Base-by-base conservation (phyloP, 2,113 vertebrate genomes). In the Cercopithecus mona region DNA sequence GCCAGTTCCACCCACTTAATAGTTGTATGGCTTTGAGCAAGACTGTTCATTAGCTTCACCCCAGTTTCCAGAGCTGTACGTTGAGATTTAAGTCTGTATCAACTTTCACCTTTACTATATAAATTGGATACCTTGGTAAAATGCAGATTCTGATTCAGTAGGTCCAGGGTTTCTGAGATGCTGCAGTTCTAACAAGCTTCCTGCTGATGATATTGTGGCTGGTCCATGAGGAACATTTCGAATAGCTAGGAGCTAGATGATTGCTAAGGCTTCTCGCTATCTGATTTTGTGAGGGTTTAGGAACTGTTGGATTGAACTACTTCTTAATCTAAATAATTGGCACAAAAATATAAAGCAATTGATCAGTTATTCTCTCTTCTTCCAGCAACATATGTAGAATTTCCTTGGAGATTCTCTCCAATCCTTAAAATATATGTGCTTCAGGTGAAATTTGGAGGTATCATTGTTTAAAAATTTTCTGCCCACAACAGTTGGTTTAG, bases 281-380 rank as follows among this genome's bases (percentile, higher is more conserved):
- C 48, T 68, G 52, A 61, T 83, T 83, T n/a, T 70, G 1, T 87
- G 50, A 92, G 22, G 50, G 0, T 1, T 94, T 96, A 43, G 61
- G 78, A 70, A 59, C 32, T 90, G 59, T 75, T 59, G 18, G 55
- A 45, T 50, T 52, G 30, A 90, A 73, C 8, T 84, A n/a, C 32
- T 84, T 94, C 75, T 87, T 83, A 32, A 84, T 90, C 90, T 96
- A 72, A 52, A 27, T 85, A 80, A 90, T 27, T 83, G 75, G 17
- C 75, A 75, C 38, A 76, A 94, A 92, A 92, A 72, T 57, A 70
- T 45, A 79, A 87, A 93, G 6, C 48, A 88, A 48, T 48, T 48
- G 57, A 35, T 76, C n/a, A 52, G 18, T 48, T 68, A 48, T 88
- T 75, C 12, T 83, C 32, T n/a, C 68, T 72, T 90, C 52, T 91